phyloP scores from a whole-genome alignment of 53 echinoderm and acorn worm genomes.

The Henricia sp. region DNA sequence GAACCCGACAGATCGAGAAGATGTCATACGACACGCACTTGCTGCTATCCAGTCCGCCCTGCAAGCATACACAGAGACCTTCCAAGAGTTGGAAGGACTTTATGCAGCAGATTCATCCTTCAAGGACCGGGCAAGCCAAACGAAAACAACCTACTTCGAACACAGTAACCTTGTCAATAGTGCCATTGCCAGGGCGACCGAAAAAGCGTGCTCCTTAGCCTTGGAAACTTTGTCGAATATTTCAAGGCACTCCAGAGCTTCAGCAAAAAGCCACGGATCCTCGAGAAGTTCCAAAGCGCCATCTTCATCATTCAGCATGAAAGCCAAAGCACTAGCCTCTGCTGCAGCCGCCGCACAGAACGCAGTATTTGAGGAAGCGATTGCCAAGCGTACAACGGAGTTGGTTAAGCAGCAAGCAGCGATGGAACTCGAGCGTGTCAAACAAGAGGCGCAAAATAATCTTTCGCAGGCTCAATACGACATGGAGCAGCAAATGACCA shows the following conservation, averaged over 20 bases:
- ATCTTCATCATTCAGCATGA: neutral
- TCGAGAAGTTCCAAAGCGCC: neutral
- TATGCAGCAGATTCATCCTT: slow-evolving; percentile 21
- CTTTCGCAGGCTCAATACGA: neutral
- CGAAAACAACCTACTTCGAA: slow-evolving; percentile 15
- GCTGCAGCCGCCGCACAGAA: slow-evolving; percentile 52
- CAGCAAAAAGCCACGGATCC: neutral
- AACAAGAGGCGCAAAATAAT: slow-evolving; percentile 33
- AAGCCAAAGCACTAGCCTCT: slow-evolving; percentile 25
- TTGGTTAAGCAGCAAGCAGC: neutral
- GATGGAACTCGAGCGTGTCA: slow-evolving; percentile 11
- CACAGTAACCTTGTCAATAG: slow-evolving; percentile 7
- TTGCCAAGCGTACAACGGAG: slow-evolving; percentile 24
- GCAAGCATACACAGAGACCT: neutral
- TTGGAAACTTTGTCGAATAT: neutral
- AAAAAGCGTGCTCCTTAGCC: neutral
- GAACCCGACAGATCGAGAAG: neutral
- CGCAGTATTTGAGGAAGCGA: slow-evolving; percentile 41
- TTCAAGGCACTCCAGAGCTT: neutral
- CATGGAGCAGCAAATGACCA: too few relatives aligned
- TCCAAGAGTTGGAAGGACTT: neutral
- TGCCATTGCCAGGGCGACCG: slow-evolving; percentile 7
- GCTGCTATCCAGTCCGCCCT: neutral
- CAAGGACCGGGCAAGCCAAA: slow-evolving; percentile 17
- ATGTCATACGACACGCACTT: neutral